These are phyloP conservation scores for Hyles vespertilio DNA, from an alignment of 1,140 invertebrate species.

Conservation along the genomic window DNA sequence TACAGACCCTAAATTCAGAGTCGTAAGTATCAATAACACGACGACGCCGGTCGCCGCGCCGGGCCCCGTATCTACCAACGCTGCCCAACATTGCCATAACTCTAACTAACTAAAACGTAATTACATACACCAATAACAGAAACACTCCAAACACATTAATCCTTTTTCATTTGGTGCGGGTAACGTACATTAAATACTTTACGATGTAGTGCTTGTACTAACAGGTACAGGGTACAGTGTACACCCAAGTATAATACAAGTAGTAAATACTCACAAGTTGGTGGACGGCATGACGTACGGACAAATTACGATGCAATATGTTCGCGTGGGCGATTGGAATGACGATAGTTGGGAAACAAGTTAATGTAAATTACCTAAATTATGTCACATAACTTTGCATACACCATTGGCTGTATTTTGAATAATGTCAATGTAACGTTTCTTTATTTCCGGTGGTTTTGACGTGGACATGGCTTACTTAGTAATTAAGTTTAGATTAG, in stretches of 20 bases:
- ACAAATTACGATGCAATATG: conserved; percentile 17
- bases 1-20: conserved; percentile 74
- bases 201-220: too few relatives aligned
- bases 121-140: conserved; percentile 66
- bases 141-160: conserved; percentile 66
- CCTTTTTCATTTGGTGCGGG: conserved; percentile 59
- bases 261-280: too few relatives aligned
- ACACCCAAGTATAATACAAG: too few relatives aligned
- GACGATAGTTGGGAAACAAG: conserved; percentile 25
- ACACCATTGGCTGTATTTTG: conserved; percentile 1
- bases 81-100: conserved; percentile 70
- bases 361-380: conserved; percentile 24
- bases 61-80: conserved; percentile 52
- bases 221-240: too few relatives aligned
- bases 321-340: conserved; percentile 27
- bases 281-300: conserved; percentile 20
- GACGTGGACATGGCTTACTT: too few relatives aligned
- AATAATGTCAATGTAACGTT: too few relatives aligned
- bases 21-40: conserved; percentile 72
- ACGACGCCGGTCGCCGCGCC: conserved; percentile 21
- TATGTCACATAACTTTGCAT: conserved; percentile 3
- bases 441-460: too few relatives aligned
- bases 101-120: conserved; percentile 63
- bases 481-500: too few relatives aligned
- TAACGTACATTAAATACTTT: conserved; percentile 27